Evolutionary conservation across 2,888 invertebrate species (phyloP), one percentile per base, ranked within the genome.

Genomic region (Alcis repandata): DNA sequence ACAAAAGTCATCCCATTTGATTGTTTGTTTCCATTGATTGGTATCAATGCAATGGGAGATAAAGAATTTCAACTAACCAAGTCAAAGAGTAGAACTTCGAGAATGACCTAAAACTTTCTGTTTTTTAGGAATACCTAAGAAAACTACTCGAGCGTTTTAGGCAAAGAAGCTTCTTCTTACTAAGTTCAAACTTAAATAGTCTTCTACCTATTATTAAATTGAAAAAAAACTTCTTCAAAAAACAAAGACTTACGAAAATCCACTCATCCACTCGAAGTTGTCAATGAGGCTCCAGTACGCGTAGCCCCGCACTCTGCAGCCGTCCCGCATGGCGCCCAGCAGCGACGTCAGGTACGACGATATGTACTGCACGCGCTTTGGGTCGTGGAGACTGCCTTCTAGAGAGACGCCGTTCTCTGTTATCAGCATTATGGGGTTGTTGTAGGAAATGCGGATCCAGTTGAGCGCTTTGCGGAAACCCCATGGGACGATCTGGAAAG

Each of bases 281-380:
- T 98, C 97, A 86, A 97, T 94, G 15, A 98, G 86, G 70, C 96
- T 96, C 97, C 97, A 97, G 59, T 95, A 95, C 0, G 96, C 95
- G 79, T 97, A 98, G 0, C 95, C 96, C 9, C 90, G 80, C 0
- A 96, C 93, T 54, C 91, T 90, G 69, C 95, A 95, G 0, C 94
- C 93, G 79, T 96, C 95, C 40, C 93, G 88, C 0, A 95, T 77
- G 0, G 95, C 94, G 1, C 84, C 75, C 46, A 93, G 85, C 15
- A 95, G 57, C 0, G 91, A 79, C 19, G 88, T 83, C 13, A 95
- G 75, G 72, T 95, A 94, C 0, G 85, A 80, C 58, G 94, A 91
- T 1, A 94, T 89, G 79, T 94, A 95, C 63, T 90, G 87, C 0
- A 95, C 87, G 0, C 95, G 90, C 36, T 86, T 86, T 8, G 83